Conservation (phyloP, 2,797 vertebrate genomes). For the Hippopotamyrus pictus region DNA sequence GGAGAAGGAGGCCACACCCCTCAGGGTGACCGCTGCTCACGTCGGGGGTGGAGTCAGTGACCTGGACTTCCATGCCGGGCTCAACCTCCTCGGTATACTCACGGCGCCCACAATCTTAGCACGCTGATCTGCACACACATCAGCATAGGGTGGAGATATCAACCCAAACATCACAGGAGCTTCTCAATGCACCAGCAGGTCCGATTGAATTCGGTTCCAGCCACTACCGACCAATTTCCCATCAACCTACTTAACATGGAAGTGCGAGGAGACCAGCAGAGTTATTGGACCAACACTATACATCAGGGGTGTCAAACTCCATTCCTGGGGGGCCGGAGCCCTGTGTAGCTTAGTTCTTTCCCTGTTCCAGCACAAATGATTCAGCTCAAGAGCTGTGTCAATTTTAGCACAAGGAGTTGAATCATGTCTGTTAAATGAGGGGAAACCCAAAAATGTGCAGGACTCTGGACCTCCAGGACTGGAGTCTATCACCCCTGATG, state of each 20-base stretch:
- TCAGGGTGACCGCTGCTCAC: constrained; percentile 54
- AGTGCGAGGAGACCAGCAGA: not conserved
- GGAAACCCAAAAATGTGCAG: not conserved
- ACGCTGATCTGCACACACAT: not conserved
- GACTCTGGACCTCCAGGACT: not conserved
- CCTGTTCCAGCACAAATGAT: not conserved
- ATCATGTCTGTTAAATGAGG: not conserved
- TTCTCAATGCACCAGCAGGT: not conserved
- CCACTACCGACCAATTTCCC: not conserved
- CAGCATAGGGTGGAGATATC: constrained; percentile 18
- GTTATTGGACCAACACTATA: not conserved
- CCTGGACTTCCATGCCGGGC: constrained; percentile 61
- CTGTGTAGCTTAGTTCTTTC: not conserved
- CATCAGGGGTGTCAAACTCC: not conserved
- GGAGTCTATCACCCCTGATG: not conserved
- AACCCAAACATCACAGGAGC: not conserved
- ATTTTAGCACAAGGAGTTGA: not conserved
- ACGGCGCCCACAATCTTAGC: not conserved
- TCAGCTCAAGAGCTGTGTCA: not conserved
- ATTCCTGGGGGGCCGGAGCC: not conserved
- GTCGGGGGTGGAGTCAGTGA: constrained; percentile 61
- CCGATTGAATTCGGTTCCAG: not conserved
- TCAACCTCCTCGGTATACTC: constrained; percentile 67
- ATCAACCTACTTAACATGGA: not conserved
- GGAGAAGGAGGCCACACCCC: constrained; percentile 50